Base-by-base conservation (phyloP, 2,797 vertebrate species). In the Sebastes ruberrimus region DNA sequence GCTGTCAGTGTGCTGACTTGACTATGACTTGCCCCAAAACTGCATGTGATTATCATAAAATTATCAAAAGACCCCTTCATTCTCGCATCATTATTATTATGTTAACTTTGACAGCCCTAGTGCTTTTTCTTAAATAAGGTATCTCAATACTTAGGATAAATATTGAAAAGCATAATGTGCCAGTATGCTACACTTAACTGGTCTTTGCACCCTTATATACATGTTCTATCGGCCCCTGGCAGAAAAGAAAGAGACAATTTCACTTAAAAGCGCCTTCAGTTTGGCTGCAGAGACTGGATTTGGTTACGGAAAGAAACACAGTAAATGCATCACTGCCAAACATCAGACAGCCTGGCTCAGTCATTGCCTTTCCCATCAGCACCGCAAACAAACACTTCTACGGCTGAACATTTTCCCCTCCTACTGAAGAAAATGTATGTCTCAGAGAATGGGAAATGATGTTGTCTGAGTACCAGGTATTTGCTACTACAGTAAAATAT, bases 341-440 rank as follows among this genome's bases (percentile, higher is more conserved):
- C 80, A 91, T 84, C 85, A 73, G 71, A 84, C 81, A 46, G 70
- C 76, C 68, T 38, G 67, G 61, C 76, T 86, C 76, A 83, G 72
- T 82, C 78, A 61, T 6, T 74, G 72, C 63, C 56, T 83, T 70
- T 82, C 71, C 78, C 71, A 88, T 88, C 74, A 88, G 67, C 71
- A n/a, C 22, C 6, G 60, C 61, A 84, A 88, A 89, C 66, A 89
- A 87, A 86, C 9, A 49, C 62, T 57, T 22, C 22, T 67, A 71
- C 53, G 30, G 73, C 52, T 64, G 27, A 38, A 74, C 63, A 66
- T 75, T 71, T 69, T 27, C 9, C 42, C 5, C 28, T 35, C 46
- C 76, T 35, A 60, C 32, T 42, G 13, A 74, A 53, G 67, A 61
- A 69, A 82, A 79, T 60, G 28, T 57, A 68, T 22, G 13, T 49